phyloP scores from a whole-genome alignment of 2,113 vertebrate species.

The Malurus melanocephalus region DNA sequence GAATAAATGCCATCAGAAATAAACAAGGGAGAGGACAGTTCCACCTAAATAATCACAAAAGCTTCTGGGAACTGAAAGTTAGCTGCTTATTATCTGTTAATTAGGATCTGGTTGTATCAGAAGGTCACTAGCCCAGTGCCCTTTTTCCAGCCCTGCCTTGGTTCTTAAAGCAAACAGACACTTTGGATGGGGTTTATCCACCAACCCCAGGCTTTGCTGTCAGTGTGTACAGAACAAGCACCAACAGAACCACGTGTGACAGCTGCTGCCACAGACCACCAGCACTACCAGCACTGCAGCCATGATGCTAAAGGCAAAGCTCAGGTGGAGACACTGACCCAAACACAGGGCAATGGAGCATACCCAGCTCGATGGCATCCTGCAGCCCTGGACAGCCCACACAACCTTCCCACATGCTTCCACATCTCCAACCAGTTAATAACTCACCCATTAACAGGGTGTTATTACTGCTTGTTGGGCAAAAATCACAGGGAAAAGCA shows the following conservation, averaged over 20 bases:
- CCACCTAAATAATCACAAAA: neutral
- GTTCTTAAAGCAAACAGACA: neutral
- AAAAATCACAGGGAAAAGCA: neutral
- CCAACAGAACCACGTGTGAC: neutral
- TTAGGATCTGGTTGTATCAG: neutral
- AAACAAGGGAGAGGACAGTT: neutral
- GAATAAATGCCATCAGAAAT: neutral
- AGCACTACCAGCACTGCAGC: neutral
- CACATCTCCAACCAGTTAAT: conserved; percentile 21
- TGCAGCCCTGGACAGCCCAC: neutral
- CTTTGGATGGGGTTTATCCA: neutral
- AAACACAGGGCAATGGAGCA: neutral
- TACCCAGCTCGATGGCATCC: fast-evolving
- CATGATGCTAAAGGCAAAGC: neutral
- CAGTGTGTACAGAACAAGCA: neutral
- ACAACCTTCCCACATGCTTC: neutral
- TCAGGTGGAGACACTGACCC: fast-evolving
- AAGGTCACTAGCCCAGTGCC: neutral
- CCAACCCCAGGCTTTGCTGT: neutral
- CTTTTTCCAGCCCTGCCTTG: neutral
- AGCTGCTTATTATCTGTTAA: conserved; percentile 13
- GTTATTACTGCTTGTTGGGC: neutral
- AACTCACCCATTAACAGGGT: conserved; percentile 40
- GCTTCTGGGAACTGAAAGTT: neutral
- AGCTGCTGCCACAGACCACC: neutral